Conservation (phyloP, 2,888 invertebrate genomes). For the Oxytorus armatus region DNA sequence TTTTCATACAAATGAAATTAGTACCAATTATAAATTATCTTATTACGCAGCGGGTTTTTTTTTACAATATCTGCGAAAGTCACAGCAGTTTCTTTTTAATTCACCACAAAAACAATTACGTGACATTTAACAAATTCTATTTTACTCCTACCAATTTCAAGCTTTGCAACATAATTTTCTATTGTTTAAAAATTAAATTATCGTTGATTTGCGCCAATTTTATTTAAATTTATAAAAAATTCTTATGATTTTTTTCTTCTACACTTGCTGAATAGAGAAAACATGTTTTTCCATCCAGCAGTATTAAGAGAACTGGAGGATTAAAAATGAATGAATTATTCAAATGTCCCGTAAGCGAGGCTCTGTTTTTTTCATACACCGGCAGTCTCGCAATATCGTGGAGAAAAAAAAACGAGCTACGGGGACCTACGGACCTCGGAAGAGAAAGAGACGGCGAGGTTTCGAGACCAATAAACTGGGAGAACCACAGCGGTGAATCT, state of each 20-base stretch:
- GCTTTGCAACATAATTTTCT: not conserved
- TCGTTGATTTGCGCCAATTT: not conserved
- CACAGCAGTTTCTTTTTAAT: no score
- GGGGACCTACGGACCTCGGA: slow-evolving; percentile 7
- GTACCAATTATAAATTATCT: no score
- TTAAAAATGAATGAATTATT: slow-evolving; percentile 38
- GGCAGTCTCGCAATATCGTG: not conserved
- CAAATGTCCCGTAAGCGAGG: slow-evolving; percentile 24
- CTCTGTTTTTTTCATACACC: slow-evolving; percentile 9
- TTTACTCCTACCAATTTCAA: no score
- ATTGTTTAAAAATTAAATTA: not conserved
- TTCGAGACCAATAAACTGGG: slow-evolving; percentile 73
- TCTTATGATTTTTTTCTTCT: not conserved
- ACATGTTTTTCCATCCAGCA: not conserved
- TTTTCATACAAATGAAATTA: no score
- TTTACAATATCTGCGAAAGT: no score
- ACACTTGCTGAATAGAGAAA: slow-evolving; percentile 2
- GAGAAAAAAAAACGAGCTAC: slow-evolving; percentile 9
- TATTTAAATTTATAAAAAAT: not conserved
- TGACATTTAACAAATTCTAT: no score
- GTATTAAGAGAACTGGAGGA: not conserved
- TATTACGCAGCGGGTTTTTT: no score
- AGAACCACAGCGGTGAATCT: slow-evolving; percentile 69
- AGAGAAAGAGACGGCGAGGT: slow-evolving; percentile 20
- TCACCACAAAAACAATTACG: no score